A percentile compares a stretch with the other conserved stretches of the same genome.
Conservation (phyloP, 2,113 vertebrate species). For the Melanerpes formicivorus region DNA sequence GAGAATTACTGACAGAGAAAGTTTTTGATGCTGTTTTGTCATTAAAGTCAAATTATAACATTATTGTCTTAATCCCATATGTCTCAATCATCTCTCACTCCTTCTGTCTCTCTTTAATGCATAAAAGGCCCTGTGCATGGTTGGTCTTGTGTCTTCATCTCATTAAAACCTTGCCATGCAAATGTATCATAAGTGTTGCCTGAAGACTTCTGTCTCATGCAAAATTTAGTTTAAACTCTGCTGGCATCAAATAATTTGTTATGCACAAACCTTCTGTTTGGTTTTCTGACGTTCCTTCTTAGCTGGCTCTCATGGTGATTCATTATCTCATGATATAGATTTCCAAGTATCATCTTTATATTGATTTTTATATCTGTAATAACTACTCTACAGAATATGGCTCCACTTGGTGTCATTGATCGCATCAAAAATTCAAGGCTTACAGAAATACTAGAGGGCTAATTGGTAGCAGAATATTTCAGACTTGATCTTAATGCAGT, state of each 20-base stretch:
- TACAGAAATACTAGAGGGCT: conserved; percentile 85
- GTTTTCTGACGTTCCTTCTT: conserved; percentile 80
- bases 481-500: conserved; percentile 81
- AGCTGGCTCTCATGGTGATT: conserved; percentile 78
- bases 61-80: conserved; percentile 65
- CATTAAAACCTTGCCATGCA: conserved; percentile 79
- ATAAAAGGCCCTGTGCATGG: conserved; percentile 33
- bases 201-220: conserved; percentile 78
- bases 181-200: conserved; percentile 75
- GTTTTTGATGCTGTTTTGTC: conserved; percentile 74
- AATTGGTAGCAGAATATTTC: conserved; percentile 84
- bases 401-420: conserved; percentile 86
- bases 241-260: conserved; percentile 76
- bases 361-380: conserved; percentile 89
- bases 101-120: conserved; percentile 13
- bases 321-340: conserved; percentile 84
- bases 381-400: conserved; percentile 84
- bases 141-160: conserved; percentile 73
- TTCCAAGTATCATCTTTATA: conserved; percentile 87
- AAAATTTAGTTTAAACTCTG: conserved; percentile 79
- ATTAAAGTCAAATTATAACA: conserved; percentile 73
- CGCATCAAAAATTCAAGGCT: conserved; percentile 88
- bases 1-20: conserved; percentile 73
- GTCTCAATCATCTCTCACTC: conserved; percentile 58
- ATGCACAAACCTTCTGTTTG: conserved; percentile 80